phyloP scores from a whole-genome alignment of 2,888 invertebrate genomes.

The Dasysyrphus albostriatus region DNA sequence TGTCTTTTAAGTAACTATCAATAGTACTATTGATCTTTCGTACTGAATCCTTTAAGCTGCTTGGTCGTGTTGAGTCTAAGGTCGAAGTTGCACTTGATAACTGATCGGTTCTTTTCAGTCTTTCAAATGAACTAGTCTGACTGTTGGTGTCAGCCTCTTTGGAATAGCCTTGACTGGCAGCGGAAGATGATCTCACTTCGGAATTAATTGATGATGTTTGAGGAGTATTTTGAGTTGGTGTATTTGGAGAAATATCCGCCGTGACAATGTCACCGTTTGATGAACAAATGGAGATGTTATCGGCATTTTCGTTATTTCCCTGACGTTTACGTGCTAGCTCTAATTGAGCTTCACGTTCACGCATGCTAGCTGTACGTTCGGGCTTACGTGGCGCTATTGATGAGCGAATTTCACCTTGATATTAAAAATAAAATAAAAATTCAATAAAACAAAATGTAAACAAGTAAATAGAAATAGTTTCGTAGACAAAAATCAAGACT shows the following conservation, averaged over 20 bases:
- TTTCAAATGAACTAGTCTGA: conserved; percentile 82
- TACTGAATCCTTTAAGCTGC: conserved; percentile 83
- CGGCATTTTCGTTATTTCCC: conserved; percentile 80
- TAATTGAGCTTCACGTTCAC: conserved; percentile 89
- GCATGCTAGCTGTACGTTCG: conserved; percentile 93
- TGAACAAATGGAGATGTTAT: conserved; percentile 84
- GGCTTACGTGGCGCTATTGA: conserved; percentile 93
- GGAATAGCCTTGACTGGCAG: conserved; percentile 52
- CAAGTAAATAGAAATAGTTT: too few species aligned
- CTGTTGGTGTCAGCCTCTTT: conserved; percentile 77
- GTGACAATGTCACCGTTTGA: conserved; percentile 83
- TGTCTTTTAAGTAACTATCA: conserved; percentile 83
- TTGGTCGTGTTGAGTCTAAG: conserved; percentile 78
- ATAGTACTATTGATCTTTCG: conserved; percentile 84
- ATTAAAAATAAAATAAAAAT: conserved; percentile 78
- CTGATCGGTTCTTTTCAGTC: conserved; percentile 79
- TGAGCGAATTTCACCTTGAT: conserved; percentile 90
- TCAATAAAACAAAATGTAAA: too few species aligned
- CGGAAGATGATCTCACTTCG: conserved; percentile 48
- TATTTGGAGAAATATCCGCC: conserved; percentile 76
- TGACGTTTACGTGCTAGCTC: conserved; percentile 85
- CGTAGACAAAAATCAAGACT: too few species aligned
- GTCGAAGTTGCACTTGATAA: conserved; percentile 30
- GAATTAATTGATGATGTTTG: conserved; percentile 34
- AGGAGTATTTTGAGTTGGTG: conserved; percentile 30